Evolutionary conservation across 23 tunicate genomes (phyloP), one percentile per base, ranked within the genome.

Genomic region (Ascidia mentula): DNA sequence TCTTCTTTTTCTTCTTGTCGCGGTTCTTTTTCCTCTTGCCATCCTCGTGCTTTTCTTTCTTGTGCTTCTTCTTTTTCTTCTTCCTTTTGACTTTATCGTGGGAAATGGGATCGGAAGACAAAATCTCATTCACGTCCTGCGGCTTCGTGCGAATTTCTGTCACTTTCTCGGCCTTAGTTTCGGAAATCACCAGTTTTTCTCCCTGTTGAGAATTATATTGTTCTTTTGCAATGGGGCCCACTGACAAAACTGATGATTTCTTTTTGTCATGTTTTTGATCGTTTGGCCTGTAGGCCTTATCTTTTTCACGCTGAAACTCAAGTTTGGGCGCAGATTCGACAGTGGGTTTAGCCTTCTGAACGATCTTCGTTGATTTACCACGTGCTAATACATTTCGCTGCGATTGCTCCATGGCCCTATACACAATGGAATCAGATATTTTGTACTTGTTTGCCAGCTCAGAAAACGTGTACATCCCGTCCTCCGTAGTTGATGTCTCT

Each of bases 401-500:
- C 0, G 90, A 79, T 38, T 86, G 90, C 59, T 86, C 90, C 80
- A 86, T 86, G 13, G 90, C 90, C 9, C 98, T 83, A 39, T 76
- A 79, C n/a, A 93, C 53, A 59, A 93, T 93, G 0, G 98, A 93
- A 72, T 84, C 76, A 6, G 98, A 93, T 12, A 93, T 93, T 59
- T 93, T 93, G 46, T 77, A 93, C 72, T 88, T 89, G 37, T 93
- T 91, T 17, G 98, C 98, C 40, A 93, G 86, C 30, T 87, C 98
- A 28, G 94, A 84, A 59, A 93, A 88, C 2, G 89, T 88, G 40
- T 82, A 83, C 37, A 88, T 77, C 3, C 85, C 89, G 45, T 83
- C 46, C 39, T 88, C 93, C 6, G 77, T 22, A 20, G 73, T 80
- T 7, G 37, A 53, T 8, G 45, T 18, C 31, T 45, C 73, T 37